These are phyloP conservation scores for Oreochromis grahami DNA, from an alignment of 2,797 vertebrate genomes.

Conservation along the genomic window DNA sequence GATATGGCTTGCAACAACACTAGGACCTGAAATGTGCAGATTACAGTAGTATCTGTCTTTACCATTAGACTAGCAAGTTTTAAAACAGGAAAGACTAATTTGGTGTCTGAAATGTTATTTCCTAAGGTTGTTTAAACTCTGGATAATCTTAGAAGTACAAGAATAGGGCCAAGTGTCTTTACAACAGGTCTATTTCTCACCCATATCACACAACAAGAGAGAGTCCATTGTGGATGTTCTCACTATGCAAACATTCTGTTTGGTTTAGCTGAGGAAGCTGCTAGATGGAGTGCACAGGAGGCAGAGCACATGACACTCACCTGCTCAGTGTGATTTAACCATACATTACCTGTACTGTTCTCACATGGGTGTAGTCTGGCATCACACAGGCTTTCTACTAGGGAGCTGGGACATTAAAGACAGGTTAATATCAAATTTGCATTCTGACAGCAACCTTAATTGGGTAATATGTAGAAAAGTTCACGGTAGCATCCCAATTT, in stretches of 20 bases:
- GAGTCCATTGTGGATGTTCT: not conserved
- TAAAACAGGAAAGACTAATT: not conserved
- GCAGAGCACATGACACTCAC: not conserved
- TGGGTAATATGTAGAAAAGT: not conserved
- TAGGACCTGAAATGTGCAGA: not conserved
- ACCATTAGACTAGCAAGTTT: not conserved
- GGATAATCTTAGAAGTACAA: not conserved
- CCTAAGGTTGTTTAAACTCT: not conserved
- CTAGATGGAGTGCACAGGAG: not conserved
- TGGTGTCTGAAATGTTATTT: not conserved
- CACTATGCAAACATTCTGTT: not conserved
- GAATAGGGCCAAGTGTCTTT: not conserved
- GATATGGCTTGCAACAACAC: not conserved
- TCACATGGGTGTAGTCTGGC: not conserved
- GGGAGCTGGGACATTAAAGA: not conserved
- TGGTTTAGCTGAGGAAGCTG: not conserved
- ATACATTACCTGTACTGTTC: not conserved
- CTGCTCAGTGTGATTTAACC: not conserved
- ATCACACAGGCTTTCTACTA: not conserved
- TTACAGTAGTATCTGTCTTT: not conserved
- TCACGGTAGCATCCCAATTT: not conserved
- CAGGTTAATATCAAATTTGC: not conserved
- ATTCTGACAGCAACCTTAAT: not conserved
- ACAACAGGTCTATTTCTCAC: not conserved
- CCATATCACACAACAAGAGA: not conserved